Conservation (phyloP, 2,797 vertebrate species). For the Ctenopoma multispine region DNA sequence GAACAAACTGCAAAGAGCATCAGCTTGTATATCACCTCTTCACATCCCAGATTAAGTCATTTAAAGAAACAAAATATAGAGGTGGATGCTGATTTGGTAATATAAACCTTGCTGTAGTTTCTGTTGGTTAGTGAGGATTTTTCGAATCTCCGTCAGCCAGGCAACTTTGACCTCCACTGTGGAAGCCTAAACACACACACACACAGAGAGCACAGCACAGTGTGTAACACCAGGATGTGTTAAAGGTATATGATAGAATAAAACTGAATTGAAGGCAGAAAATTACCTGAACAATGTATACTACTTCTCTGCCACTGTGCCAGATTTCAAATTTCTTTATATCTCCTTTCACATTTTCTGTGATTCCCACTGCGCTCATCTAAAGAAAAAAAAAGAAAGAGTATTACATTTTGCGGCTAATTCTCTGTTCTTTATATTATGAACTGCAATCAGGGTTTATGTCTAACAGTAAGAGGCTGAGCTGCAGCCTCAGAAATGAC, state of each 20-base stretch:
- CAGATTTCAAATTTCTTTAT: slow-evolving; percentile 97
- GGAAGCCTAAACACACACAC: slow-evolving; percentile 87
- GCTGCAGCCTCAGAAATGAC: neutral
- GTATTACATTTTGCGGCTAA: neutral
- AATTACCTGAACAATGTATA: slow-evolving; percentile 94
- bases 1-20: neutral
- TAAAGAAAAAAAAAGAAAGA: slow-evolving; percentile 61
- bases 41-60: too few species aligned
- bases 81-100: slow-evolving; percentile 1
- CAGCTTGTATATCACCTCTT: neutral
- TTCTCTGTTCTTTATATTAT: neutral
- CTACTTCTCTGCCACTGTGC: slow-evolving; percentile 93
- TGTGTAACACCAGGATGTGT: neutral
- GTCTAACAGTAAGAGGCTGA: neutral
- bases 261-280: neutral
- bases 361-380: slow-evolving; percentile 95
- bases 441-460: neutral
- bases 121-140: slow-evolving; percentile 91
- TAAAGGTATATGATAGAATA: neutral
- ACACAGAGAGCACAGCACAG: neutral
- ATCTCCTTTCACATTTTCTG: slow-evolving; percentile 95
- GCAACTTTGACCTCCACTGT: slow-evolving; percentile 91
- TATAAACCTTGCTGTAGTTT: slow-evolving; percentile 87
- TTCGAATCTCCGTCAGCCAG: slow-evolving; percentile 93
- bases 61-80: neutral